These are phyloP conservation scores for Ormyrus nitidulus DNA, from an alignment of 2,888 invertebrate species.

Conservation along the genomic window DNA sequence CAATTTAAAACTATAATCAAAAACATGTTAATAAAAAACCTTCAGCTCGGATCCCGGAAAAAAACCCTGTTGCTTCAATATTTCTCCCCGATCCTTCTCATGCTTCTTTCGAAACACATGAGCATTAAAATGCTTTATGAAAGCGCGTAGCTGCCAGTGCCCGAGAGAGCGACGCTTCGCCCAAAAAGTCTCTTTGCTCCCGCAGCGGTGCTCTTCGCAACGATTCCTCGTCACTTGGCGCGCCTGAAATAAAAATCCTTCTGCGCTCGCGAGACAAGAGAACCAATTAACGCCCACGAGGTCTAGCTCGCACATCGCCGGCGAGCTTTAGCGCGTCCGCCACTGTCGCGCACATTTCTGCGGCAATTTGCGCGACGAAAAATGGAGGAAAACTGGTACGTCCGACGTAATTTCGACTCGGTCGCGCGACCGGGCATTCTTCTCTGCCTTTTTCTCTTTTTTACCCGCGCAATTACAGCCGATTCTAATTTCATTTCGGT, in stretches of 20 bases:
- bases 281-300: constrained; percentile 36
- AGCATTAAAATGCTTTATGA: too few relatives aligned
- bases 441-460: background rate
- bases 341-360: constrained; percentile 33
- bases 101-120: too few relatives aligned
- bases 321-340: constrained; percentile 6
- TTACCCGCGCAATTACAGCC: constrained; percentile 18
- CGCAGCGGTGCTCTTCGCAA: too few relatives aligned
- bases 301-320: background rate
- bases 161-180: too few relatives aligned
- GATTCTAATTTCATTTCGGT: constrained; percentile 40
- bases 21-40: too few relatives aligned
- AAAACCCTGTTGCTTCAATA: too few relatives aligned
- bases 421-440: background rate
- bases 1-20: too few relatives aligned
- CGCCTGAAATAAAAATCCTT: constrained; percentile 7
- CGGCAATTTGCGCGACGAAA: constrained; percentile 30
- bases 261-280: constrained; percentile 32
- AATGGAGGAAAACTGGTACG: constrained; percentile 31
- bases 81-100: too few relatives aligned
- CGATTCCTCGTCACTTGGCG: background rate
- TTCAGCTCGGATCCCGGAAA: too few relatives aligned
- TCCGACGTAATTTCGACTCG: constrained; percentile 38
- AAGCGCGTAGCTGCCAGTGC: too few relatives aligned
- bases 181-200: too few relatives aligned